Evolutionary conservation across 92 coral and sea anemone genomes (phyloP).

Genomic region (Epizoanthus fatuus): DNA sequence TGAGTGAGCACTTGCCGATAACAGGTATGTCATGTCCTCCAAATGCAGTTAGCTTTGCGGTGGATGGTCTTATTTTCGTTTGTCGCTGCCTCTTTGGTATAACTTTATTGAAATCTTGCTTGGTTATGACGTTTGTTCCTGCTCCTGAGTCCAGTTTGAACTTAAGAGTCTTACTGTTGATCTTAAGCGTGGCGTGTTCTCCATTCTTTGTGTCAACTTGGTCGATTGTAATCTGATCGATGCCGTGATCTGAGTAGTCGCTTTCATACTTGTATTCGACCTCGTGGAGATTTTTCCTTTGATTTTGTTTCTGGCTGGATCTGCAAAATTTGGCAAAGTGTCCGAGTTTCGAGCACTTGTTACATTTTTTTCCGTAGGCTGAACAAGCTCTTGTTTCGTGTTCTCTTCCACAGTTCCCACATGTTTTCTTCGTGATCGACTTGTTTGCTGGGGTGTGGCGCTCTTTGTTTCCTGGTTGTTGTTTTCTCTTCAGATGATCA

Average conservation of each 20-base stretch:
- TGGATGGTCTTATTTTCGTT: conserved; percentile 37
- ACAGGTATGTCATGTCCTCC: conserved; percentile 55
- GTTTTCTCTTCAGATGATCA: conserved; percentile 18
- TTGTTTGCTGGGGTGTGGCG: too few relatives aligned
- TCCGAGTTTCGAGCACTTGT: conserved; percentile 35
- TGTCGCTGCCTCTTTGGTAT: conserved; percentile 45
- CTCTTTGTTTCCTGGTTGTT: not conserved
- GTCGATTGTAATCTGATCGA: conserved; percentile 38
- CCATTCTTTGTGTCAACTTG: conserved; percentile 21
- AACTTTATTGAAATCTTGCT: conserved; percentile 32
- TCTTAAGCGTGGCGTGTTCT: conserved; percentile 37
- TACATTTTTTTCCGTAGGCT: conserved; percentile 41
- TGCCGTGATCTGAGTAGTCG: conserved; percentile 48
- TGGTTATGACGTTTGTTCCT: conserved; percentile 56
- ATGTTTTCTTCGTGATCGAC: not conserved
- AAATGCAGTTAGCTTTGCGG: conserved; percentile 51
- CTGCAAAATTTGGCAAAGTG: conserved; percentile 42
- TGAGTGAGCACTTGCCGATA: conserved; percentile 49
- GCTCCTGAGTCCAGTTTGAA: conserved; percentile 62
- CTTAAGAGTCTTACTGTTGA: conserved; percentile 30
- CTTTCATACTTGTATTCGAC: conserved; percentile 39
- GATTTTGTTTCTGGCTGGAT: conserved; percentile 10
- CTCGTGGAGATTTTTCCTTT: conserved; percentile 9
- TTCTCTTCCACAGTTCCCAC: conserved; percentile 44
- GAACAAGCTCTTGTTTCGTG: conserved; percentile 48